A percentile compares a stretch with the other conserved stretches of the same genome.
Evolutionary conservation across 2,113 vertebrate species (phyloP).

Genomic region (Sander vitreus): DNA sequence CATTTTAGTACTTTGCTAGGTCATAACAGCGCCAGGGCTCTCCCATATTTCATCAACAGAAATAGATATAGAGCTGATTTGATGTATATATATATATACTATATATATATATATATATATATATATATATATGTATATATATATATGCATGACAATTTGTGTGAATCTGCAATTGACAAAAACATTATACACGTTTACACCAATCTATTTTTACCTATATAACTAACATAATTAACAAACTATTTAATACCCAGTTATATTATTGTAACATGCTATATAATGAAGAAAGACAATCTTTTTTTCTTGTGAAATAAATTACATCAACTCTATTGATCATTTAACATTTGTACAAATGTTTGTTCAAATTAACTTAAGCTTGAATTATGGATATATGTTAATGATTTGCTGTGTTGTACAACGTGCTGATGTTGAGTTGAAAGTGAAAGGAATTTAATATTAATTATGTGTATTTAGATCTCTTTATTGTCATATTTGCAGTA

Average conservation of each 20-base stretch:
- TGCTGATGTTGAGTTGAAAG: neutral
- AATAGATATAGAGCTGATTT: no score
- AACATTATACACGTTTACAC: no score
- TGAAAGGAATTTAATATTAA: neutral
- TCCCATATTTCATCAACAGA: no score
- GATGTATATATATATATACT: no score
- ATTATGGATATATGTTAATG: neutral
- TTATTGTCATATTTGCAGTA: neutral
- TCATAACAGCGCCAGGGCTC: no score
- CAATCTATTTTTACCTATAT: no score
- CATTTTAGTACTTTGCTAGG: no score
- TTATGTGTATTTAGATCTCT: neutral
- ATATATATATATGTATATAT: no score
- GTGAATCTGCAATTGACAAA: no score
- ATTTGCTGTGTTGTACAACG: neutral
- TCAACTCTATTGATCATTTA: neutral
- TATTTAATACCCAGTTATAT: neutral
- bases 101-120: no score
- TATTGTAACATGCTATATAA: slow-evolving; percentile 33
- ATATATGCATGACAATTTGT: no score
- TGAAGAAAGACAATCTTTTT: neutral
- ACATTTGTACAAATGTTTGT: neutral
- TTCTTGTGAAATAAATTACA: slow-evolving; percentile 26
- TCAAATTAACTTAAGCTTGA: neutral
- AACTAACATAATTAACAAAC: no score